A percentile compares a stretch with the other conserved stretches of the same genome.
Conservation (phyloP, 2,113 vertebrate species). For the Struthidea cinerea region DNA sequence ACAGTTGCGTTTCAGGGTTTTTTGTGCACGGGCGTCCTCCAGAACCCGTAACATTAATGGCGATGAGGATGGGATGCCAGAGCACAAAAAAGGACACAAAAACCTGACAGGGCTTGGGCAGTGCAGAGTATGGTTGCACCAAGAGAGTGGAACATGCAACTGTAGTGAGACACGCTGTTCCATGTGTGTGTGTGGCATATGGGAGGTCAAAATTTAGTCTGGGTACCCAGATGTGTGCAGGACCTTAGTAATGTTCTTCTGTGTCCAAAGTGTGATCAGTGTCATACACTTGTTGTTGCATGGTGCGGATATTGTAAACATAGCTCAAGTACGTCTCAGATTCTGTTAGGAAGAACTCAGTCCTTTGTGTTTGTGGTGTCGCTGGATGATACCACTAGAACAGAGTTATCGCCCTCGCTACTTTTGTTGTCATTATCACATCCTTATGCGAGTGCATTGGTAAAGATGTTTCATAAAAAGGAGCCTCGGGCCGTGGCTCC, state of each 20-base stretch:
- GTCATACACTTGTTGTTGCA: fast-evolving
- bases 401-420: neutral
- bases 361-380: neutral
- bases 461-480: neutral
- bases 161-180: neutral
- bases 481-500: fast-evolving
- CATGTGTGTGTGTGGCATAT: neutral
- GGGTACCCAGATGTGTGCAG: too few relatives aligned
- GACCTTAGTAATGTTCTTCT: neutral
- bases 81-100: neutral
- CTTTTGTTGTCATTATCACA: fast-evolving
- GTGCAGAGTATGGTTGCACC: fast-evolving
- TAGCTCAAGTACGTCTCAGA: neutral
- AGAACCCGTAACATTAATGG: neutral
- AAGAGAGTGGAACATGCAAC: neutral
- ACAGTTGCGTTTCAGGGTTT: neutral
- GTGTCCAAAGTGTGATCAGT: neutral
- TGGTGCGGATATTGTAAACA: fast-evolving
- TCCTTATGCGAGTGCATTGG: neutral
- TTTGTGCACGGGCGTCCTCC: neutral
- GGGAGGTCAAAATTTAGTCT: neutral
- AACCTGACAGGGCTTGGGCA: neutral
- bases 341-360: neutral
- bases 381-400: neutral
- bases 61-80: fast-evolving